Conservation (phyloP, 2,113 vertebrate genomes). For the Thalassoma bifasciatum region DNA sequence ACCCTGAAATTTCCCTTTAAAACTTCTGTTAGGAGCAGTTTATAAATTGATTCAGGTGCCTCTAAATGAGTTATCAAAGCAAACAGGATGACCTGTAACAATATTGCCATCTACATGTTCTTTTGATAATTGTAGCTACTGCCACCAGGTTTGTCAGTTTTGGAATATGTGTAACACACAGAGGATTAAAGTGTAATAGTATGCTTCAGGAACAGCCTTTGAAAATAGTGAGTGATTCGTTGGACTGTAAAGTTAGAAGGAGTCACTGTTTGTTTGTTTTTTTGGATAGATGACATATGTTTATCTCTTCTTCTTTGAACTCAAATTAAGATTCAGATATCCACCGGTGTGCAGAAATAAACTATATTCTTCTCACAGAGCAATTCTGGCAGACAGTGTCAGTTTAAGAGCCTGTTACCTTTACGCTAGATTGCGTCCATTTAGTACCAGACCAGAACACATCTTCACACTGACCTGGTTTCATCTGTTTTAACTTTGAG, state of each 20-base stretch:
- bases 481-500: conserved; percentile 22
- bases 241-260: not conserved
- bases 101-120: too few relatives aligned
- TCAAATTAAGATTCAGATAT: not conserved
- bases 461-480: conserved; percentile 69
- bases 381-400: conserved; percentile 45
- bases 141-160: too few relatives aligned
- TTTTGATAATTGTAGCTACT: too few relatives aligned
- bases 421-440: conserved; percentile 48
- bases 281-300: not conserved
- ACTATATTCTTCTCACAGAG: conserved; percentile 8
- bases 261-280: not conserved
- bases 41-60: too few relatives aligned
- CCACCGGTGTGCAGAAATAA: not conserved
- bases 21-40: too few relatives aligned
- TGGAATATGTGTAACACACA: too few relatives aligned
- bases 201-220: too few relatives aligned
- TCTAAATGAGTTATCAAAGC: too few relatives aligned
- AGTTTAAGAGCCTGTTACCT: conserved; percentile 46
- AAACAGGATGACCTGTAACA: too few relatives aligned
- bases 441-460: conserved; percentile 38
- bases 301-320: not conserved
- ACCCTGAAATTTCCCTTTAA: too few relatives aligned
- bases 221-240: too few relatives aligned
- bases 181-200: too few relatives aligned